phyloP scores from a whole-genome alignment of 2,113 vertebrate species.

The Eulemur rufifrons region DNA sequence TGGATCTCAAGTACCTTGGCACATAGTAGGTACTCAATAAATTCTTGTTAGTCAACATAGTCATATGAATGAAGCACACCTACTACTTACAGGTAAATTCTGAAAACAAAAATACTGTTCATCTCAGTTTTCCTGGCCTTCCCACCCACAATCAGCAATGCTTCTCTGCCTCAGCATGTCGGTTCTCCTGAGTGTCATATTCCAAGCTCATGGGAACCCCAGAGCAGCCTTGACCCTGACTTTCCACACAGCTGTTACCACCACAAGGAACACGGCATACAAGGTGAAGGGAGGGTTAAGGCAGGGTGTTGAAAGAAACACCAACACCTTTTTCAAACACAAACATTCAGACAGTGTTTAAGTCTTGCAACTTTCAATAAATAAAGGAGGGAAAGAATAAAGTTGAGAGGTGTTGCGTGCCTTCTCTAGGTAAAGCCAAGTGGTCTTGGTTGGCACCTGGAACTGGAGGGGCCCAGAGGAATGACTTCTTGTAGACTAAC shows the following conservation, averaged over 20 bases:
- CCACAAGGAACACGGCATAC: background rate
- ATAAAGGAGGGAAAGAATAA: background rate
- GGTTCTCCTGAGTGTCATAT: rapidly evolving
- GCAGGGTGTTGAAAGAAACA: background rate
- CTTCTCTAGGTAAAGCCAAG: background rate
- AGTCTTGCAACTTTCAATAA: background rate
- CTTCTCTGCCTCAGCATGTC: background rate
- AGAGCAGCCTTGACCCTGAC: background rate
- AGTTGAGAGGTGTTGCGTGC: background rate
- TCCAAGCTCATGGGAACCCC: background rate
- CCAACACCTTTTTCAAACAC: background rate
- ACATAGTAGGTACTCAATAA: background rate
- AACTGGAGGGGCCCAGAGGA: background rate
- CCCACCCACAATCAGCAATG: background rate
- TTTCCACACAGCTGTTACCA: background rate
- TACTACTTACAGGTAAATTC: background rate
- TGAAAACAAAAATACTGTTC: background rate
- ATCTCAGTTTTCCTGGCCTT: background rate
- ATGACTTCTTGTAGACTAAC: background rate
- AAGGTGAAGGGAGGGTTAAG: background rate
- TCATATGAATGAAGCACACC: background rate
- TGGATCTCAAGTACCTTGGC: background rate
- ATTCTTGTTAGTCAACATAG: background rate
- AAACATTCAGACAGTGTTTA: background rate
- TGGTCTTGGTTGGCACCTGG: background rate